Conservation (phyloP, 2,113 vertebrate genomes). For the Okapia johnstoni region DNA sequence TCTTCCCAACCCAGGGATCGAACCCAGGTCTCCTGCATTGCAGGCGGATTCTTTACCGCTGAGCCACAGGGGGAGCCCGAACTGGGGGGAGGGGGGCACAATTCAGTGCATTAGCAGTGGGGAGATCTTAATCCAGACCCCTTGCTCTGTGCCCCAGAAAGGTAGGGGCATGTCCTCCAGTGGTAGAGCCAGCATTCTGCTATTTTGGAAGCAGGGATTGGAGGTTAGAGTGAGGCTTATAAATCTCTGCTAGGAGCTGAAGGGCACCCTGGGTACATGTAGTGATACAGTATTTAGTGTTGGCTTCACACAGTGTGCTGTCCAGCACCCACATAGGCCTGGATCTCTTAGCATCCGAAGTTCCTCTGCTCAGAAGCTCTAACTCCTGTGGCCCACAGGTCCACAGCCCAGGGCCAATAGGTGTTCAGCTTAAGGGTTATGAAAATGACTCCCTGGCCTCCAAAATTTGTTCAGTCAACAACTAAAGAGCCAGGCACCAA, state of each 20-base stretch:
- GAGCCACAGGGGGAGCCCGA: background rate
- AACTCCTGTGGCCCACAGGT: no score
- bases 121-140: background rate
- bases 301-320: background rate
- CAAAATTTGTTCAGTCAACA: background rate
- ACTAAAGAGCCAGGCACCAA: background rate
- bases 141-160: background rate
- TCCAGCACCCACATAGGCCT: accelerated
- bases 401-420: background rate
- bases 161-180: accelerated
- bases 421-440: background rate
- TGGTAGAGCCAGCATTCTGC: background rate
- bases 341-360: background rate
- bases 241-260: background rate
- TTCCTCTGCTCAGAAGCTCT: background rate
- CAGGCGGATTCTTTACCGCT: background rate
- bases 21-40: background rate
- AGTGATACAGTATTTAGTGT: background rate
- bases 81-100: background rate
- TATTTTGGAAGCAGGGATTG: background rate
- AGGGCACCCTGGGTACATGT: background rate
- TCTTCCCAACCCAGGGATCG: background rate
- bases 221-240: background rate
- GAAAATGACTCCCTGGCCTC: background rate
- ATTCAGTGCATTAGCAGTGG: background rate